Base-by-base conservation (phyloP, 2,797 vertebrate genomes). In the Poliocrania exsul region DNA sequence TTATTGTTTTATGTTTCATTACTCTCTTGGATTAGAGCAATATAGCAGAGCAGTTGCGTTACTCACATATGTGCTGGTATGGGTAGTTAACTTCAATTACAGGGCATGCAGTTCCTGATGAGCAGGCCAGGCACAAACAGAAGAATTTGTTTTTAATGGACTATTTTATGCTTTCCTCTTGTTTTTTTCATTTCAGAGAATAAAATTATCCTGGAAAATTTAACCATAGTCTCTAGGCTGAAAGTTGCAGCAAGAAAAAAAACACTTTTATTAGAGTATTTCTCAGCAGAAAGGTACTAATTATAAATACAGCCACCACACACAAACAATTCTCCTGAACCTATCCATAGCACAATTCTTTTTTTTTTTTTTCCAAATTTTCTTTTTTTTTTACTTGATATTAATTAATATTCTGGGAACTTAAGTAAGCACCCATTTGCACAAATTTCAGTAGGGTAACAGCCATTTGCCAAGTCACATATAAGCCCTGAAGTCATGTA, bases 161-260 rank as follows among this genome's bases (percentile, higher is more conserved):
- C 40, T 82, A 61, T 86, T 95, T 90, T 88, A 79, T 50, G 19
- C 73, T 88, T 93, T 88, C 51, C 78, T 94, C 77, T 74, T 90
- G 26, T 86, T 93, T 84, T 21, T 80, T 81, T 92, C 16, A 37
- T 74, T 92, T 77, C 56, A 80, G 81, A 73, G 49, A 89, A 85
- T 87, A 64, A 93, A 93, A 46, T 19, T 29, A 17, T 70, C 54
- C 37, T 66, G 85, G 33, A 46, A 89, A 82, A 89, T 64, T 35
- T 21, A 84, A 42, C n/a, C 20, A 67, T 44, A 33, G 16, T 46
- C 18, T 73, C 33, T 56, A 65, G 37, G 13, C 21, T 87, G 33
- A 29, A 77, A 86, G 26, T 6, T 60, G 42, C 92, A 92, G 16
- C 11, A 77, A 28, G 58, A 89, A 78, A 66, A 3, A 50, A 12